Conservation (phyloP, 2,797 vertebrate genomes). For the Acanthurus lineatus region DNA sequence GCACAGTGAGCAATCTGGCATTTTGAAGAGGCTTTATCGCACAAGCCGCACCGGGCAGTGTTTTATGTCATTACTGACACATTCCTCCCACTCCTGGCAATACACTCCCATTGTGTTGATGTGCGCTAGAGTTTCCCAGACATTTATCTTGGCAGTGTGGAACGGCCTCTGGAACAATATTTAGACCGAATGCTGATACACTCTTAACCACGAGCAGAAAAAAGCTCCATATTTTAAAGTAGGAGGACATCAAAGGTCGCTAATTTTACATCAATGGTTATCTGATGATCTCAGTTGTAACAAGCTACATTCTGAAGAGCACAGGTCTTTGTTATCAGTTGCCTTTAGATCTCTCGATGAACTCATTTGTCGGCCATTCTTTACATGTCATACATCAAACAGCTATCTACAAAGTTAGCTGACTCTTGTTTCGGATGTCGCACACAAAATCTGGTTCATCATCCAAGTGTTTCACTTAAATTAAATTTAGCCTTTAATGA, state of each 20-base stretch:
- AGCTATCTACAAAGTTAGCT: slow-evolving; percentile 23
- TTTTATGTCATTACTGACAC: slow-evolving; percentile 69
- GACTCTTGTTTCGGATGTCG: slow-evolving; percentile 34
- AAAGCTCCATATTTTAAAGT: slow-evolving; percentile 1
- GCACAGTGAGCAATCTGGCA: slow-evolving; percentile 69
- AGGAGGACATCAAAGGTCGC: slow-evolving; percentile 13
- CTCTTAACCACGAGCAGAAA: slow-evolving; percentile 20
- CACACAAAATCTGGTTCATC: slow-evolving; percentile 1
- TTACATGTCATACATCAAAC: slow-evolving; percentile 43
- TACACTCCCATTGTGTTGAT: slow-evolving; percentile 59
- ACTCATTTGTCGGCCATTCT: slow-evolving; percentile 9
- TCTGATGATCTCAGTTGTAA: slow-evolving; percentile 25
- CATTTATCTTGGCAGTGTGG: slow-evolving; percentile 45
- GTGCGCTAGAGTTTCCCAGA: slow-evolving; percentile 46
- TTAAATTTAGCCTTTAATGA: slow-evolving; percentile 39
- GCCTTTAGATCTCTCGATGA: slow-evolving; percentile 27
- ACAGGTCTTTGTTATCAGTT: slow-evolving; percentile 27
- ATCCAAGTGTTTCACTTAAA: slow-evolving; percentile 9
- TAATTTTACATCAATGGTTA: slow-evolving; percentile 16
- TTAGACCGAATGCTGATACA: slow-evolving; percentile 27
- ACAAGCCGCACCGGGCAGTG: slow-evolving; percentile 46
- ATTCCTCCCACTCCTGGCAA: slow-evolving; percentile 61
- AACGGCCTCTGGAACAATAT: slow-evolving; percentile 46
- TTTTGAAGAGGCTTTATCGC: slow-evolving; percentile 69
- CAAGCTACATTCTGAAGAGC: slow-evolving; percentile 19